Conservation (phyloP, 2,888 invertebrate species). For the Pandemis cinnamomeana region DNA sequence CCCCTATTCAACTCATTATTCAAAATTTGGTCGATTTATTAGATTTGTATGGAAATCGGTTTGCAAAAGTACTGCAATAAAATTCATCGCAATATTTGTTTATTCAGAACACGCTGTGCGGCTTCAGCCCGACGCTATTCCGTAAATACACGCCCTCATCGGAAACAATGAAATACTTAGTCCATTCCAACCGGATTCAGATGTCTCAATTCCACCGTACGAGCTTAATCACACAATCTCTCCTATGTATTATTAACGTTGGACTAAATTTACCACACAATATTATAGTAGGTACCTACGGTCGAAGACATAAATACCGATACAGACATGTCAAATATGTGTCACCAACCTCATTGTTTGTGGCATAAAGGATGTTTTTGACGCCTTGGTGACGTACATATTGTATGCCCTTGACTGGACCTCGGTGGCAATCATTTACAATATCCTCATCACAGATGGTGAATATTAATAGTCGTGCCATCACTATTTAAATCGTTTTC, state of each 20-base stretch:
- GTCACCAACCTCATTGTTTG: no score
- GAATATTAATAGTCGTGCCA: background rate
- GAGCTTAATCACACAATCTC: background rate
- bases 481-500: no score
- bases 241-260: constrained; percentile 6
- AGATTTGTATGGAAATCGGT: constrained; percentile 72
- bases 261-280: background rate
- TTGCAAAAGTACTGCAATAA: constrained; percentile 59
- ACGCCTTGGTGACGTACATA: no score
- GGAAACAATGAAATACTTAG: background rate
- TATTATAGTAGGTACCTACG: background rate
- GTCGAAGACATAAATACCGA: background rate
- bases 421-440: background rate
- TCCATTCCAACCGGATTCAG: constrained; percentile 8
- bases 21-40: constrained; percentile 66
- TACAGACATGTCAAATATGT: no score
- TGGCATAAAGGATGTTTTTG: no score
- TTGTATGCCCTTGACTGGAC: background rate
- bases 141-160: constrained; percentile 9
- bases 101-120: constrained; percentile 59
- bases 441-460: background rate
- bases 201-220: constrained; percentile 9
- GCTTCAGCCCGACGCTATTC: constrained; percentile 43
- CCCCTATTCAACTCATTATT: constrained; percentile 65
- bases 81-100: constrained; percentile 61